phyloP scores from a whole-genome alignment of 1,140 invertebrate species.

The Aphaenogaster rudis region DNA sequence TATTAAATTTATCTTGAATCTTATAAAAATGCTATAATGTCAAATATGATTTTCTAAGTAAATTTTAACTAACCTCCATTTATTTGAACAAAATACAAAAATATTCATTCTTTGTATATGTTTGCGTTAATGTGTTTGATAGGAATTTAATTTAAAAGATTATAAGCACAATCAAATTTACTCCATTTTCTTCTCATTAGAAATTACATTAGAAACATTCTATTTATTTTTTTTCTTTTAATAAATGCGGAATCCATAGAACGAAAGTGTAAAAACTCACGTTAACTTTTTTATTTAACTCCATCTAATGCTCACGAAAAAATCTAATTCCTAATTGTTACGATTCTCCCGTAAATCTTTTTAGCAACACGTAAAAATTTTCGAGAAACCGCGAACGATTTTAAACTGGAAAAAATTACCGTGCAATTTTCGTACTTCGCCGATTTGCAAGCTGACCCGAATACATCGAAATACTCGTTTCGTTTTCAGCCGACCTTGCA shows the following conservation, averaged over 20 bases:
- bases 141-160: not conserved
- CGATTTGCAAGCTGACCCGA: not conserved
- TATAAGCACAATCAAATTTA: not conserved
- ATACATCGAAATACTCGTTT: slow-evolving; percentile 6
- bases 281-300: too few relatives aligned
- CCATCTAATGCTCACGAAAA: not conserved
- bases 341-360: not conserved
- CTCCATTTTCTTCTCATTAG: not conserved
- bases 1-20: not conserved
- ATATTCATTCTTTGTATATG: not conserved
- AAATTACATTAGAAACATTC: not conserved
- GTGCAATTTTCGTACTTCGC: not conserved
- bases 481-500: slow-evolving; percentile 10
- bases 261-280: not conserved
- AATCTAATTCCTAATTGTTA: not conserved
- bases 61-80: not conserved
- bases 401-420: not conserved
- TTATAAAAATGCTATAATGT: not conserved
- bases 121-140: not conserved
- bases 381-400: not conserved
- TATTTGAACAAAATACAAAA: not conserved
- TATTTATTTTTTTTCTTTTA: not conserved
- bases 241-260: not conserved
- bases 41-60: not conserved
- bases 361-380: not conserved